These are phyloP conservation scores for human (Homo sapiens) DNA, from an alignment of 2,113 vertebrate genomes.

Conservation along the genomic window DNA sequence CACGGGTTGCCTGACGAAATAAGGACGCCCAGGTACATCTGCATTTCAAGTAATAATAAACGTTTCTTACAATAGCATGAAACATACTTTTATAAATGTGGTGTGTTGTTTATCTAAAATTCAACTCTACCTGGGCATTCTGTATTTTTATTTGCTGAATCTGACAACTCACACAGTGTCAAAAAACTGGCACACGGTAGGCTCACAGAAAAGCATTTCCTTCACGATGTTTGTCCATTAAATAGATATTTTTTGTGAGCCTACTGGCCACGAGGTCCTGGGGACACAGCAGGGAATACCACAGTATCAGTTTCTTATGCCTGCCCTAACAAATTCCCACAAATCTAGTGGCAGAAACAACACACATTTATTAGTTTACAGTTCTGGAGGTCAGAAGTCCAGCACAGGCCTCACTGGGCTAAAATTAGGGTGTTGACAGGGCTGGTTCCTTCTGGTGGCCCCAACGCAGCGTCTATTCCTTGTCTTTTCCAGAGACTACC, in stretches of 20 bases:
- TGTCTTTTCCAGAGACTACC: not conserved
- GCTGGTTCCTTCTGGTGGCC: not conserved
- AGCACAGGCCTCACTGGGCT: not conserved
- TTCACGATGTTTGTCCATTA: rapidly evolving
- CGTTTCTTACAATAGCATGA: not conserved
- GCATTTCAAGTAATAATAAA: not conserved
- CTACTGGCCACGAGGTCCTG: not conserved
- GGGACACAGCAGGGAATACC: rapidly evolving
- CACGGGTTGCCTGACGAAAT: not conserved
- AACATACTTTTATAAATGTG: not conserved
- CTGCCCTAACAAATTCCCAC: not conserved
- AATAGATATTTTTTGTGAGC: rapidly evolving
- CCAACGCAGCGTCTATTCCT: not conserved
- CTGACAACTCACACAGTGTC: too few relatives aligned
- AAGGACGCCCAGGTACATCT: not conserved
- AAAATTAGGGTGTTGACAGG: too few relatives aligned
- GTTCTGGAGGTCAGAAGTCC: not conserved
- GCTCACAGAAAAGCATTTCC: not conserved
- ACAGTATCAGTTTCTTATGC: not conserved
- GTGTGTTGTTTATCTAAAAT: not conserved
- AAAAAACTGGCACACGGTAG: rapidly evolving
- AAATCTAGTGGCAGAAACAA: not conserved
- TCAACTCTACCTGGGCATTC: too few relatives aligned
- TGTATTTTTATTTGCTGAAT: not conserved
- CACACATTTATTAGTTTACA: rapidly evolving